A percentile compares a stretch with the other conserved stretches of the same genome.
Evolutionary conservation across 2,113 vertebrate species (phyloP).

Genomic region (Xenopus borealis): DNA sequence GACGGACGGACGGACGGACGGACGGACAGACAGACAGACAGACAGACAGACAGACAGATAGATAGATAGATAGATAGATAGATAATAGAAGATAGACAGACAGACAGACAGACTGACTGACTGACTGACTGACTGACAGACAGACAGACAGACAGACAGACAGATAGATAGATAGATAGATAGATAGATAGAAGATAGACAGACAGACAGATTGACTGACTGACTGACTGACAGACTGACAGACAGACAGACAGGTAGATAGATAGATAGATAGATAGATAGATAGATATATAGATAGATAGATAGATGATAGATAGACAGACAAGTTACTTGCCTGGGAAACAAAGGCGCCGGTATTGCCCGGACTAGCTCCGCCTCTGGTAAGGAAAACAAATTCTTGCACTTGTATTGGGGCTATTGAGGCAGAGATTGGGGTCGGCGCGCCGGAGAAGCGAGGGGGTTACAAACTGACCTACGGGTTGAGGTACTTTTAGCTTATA

Average conservation of each 20-base stretch:
- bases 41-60: constrained; percentile 13
- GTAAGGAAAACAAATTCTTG: constrained; percentile 88
- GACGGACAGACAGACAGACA: background rate
- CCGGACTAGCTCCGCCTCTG: constrained; percentile 83
- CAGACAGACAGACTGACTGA: background rate
- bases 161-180: constrained; percentile 14
- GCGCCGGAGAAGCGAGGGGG: constrained; percentile 81
- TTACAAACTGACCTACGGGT: constrained; percentile 86
- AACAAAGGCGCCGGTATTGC: constrained; percentile 79
- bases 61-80: constrained; percentile 23
- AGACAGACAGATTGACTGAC: constrained; percentile 29
- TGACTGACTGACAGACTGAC: too few relatives aligned
- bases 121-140: background rate
- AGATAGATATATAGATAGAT: constrained; percentile 5
- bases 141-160: constrained; percentile 2
- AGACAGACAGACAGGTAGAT: background rate
- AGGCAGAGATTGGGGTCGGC: constrained; percentile 87
- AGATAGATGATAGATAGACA: constrained; percentile 52
- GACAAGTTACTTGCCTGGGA: constrained; percentile 64
- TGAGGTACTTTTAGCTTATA: constrained; percentile 84
- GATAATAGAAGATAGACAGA: background rate
- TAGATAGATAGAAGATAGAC: constrained; percentile 1
- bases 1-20: background rate
- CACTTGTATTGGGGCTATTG: constrained; percentile 86
- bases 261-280: constrained; percentile 16